Conservation (phyloP, 2,797 vertebrate species). For the Catostomus latipinnis region DNA sequence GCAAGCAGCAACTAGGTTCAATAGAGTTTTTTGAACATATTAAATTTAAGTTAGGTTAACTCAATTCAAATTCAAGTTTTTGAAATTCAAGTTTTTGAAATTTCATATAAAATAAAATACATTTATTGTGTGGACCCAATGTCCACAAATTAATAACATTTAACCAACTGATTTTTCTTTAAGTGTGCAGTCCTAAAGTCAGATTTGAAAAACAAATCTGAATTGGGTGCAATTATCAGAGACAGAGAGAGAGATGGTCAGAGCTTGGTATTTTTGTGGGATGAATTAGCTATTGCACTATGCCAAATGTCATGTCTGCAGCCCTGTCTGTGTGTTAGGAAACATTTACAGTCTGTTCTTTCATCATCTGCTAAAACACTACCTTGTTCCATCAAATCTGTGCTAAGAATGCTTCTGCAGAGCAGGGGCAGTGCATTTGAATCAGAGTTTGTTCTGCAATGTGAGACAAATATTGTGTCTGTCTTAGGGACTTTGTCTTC, state of each 20-base stretch:
- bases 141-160: too few relatives aligned
- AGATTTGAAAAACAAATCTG: too few relatives aligned
- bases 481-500: slow-evolving; percentile 13
- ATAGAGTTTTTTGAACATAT: too few relatives aligned
- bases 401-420: background rate
- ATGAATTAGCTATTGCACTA: slow-evolving; percentile 20
- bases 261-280: background rate
- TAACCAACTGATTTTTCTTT: too few relatives aligned
- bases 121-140: too few relatives aligned
- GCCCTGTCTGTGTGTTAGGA: slow-evolving; percentile 1
- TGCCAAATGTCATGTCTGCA: slow-evolving; percentile 17
- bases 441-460: slow-evolving; percentile 17
- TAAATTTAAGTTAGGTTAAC: too few relatives aligned
- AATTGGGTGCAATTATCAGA: too few relatives aligned
- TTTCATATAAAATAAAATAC: too few relatives aligned
- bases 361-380: background rate
- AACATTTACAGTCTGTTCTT: background rate
- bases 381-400: slow-evolving; percentile 2
- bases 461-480: slow-evolving; percentile 32
- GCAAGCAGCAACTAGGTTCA: too few relatives aligned
- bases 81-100: too few relatives aligned
- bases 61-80: too few relatives aligned
- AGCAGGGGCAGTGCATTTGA: background rate
- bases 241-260: background rate
- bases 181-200: too few relatives aligned